Evolutionary conservation across 1,140 invertebrate species (phyloP), one percentile per base, ranked within the genome.

Genomic region (Brachionus asplanchnoidis): DNA sequence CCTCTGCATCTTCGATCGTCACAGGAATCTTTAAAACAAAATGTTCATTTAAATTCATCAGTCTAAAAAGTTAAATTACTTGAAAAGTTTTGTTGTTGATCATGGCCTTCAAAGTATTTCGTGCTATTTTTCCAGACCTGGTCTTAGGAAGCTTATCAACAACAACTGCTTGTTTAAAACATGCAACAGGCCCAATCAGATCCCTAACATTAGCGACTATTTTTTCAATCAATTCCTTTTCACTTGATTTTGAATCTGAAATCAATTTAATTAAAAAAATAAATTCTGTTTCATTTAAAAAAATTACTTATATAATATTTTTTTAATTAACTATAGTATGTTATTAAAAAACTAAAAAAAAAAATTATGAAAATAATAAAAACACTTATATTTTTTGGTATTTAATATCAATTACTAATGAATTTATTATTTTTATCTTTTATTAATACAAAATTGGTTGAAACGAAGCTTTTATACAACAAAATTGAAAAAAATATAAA

Each of bases 131-230:
- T 3, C 93, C 91, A 4, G 93, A 94, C 14, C 93, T 88, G 0
- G 93, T 94, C 50, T 93, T 92, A 0, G 96, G 95, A 32, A 98
- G 89, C 32, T 92, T 94, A 20, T 92, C 92, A 0, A 97, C 94
- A 1, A 93, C 90, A 0, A 93, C 93, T 0, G 93, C 93, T 77
- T 93, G 89, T 86, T 93, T 93, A 87, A 97, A 96, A 0, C 94
- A 92, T 1, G 95, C 95, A 11, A 97, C 95, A 0, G 95, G 94
- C 0, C 96, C 95, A 53, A 97, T 93, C 3, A 93, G 88, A 60
- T 94, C 92, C 85, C 95, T 90, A 0, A 97, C 94, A 85, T 93
- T 85, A 28, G 86, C 32, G 7, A 88, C 87, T 0, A 89, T 85
- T 84, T 89, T 87, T 32, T 86, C 89, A 6, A 91, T 89, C n/a